Conservation (phyloP, 2,797 vertebrate genomes). For the Oreochromis grahami region DNA sequence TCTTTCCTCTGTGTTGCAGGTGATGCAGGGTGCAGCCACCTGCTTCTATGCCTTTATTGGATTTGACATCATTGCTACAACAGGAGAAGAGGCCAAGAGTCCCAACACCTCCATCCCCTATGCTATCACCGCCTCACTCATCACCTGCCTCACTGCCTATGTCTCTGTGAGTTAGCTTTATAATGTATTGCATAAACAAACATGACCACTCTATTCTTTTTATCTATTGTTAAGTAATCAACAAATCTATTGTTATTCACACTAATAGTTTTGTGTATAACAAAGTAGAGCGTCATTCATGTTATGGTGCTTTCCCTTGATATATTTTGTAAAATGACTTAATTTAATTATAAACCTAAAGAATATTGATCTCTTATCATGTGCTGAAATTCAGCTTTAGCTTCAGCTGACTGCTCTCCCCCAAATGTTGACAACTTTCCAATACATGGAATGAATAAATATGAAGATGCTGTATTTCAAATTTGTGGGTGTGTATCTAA, state of each 20-base stretch:
- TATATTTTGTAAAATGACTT: not conserved
- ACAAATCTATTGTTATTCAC: not conserved
- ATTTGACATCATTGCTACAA: slow-evolving; percentile 98
- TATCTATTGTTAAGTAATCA: not conserved
- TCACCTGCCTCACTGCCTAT: slow-evolving; percentile 96
- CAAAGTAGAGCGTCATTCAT: not conserved
- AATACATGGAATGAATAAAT: not conserved
- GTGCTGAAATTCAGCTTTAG: not conserved
- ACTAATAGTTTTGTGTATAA: not conserved
- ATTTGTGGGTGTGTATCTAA: slow-evolving; percentile 8
- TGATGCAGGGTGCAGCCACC: slow-evolving; percentile 95
- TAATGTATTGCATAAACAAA: not conserved
- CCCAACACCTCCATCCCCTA: slow-evolving; percentile 98
- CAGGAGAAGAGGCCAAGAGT: slow-evolving; percentile 95
- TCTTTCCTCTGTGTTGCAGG: slow-evolving; percentile 68
- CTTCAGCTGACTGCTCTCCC: not conserved
- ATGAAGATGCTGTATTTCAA: not conserved
- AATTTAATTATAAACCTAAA: not conserved
- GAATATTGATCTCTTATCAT: not conserved
- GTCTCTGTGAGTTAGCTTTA: slow-evolving; percentile 87
- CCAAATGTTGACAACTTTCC: not conserved
- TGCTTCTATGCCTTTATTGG: slow-evolving; percentile 99
- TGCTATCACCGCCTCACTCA: slow-evolving; percentile 92
- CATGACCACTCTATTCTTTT: not conserved
- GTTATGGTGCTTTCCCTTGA: fast-evolving